Percentiles rank a stretch among this genome's conserved stretches.
These are phyloP conservation scores for Brachynemurus nebulosus DNA, from an alignment of 2,888 invertebrate species.

Conservation along the genomic window DNA sequence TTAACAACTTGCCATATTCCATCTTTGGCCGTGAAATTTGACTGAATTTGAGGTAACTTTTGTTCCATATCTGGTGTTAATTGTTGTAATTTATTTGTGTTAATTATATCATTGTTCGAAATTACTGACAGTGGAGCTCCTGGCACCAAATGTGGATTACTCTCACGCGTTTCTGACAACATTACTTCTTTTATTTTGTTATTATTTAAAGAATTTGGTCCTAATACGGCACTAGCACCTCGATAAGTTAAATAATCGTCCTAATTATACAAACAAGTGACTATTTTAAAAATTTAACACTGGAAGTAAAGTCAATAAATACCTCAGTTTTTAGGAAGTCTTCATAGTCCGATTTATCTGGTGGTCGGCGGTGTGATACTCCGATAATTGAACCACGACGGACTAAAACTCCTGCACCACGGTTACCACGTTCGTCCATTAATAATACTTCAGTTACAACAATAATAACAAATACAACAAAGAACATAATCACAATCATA, in stretches of 20 bases:
- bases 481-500: slow-evolving; percentile 81
- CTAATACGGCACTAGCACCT: slow-evolving; percentile 1
- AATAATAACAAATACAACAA: slow-evolving; percentile 76
- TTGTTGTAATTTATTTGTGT: slow-evolving; percentile 20
- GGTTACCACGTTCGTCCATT: slow-evolving; percentile 46
- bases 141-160: background rate
- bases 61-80: slow-evolving; percentile 21
- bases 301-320: background rate
- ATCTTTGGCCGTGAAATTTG: slow-evolving; percentile 52
- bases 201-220: slow-evolving; percentile 3
- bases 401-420: slow-evolving; percentile 36
- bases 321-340: slow-evolving; percentile 38
- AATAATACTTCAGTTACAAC: slow-evolving; percentile 73
- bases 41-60: slow-evolving; percentile 43
- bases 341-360: slow-evolving; percentile 50
- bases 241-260: slow-evolving; percentile 10
- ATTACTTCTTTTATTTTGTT: slow-evolving; percentile 6
- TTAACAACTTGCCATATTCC: slow-evolving; percentile 68
- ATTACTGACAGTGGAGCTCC: slow-evolving; percentile 19
- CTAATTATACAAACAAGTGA: background rate
- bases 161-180: background rate
- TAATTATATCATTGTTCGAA: slow-evolving; percentile 18
- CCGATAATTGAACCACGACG: slow-evolving; percentile 38
- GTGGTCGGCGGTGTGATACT: slow-evolving; percentile 33
- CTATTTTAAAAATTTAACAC: too few species aligned